These are phyloP conservation scores for Epirrhoe alternata DNA, from an alignment of 2,888 invertebrate species.

Conservation along the genomic window DNA sequence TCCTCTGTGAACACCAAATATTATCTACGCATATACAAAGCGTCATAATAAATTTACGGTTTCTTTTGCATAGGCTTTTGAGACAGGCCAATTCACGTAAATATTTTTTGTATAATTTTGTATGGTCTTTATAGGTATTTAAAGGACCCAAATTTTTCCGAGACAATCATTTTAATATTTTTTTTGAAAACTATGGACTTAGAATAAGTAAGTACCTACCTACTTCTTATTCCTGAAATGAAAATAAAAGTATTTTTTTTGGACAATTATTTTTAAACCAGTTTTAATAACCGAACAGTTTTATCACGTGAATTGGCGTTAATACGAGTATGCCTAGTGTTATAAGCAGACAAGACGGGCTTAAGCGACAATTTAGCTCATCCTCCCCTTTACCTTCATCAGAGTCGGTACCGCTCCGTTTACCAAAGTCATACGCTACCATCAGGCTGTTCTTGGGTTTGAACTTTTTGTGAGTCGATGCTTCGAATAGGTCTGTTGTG, in stretches of 20 bases:
- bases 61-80: neutral
- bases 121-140: no score
- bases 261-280: neutral
- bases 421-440: conserved; percentile 74
- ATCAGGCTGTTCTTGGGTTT: conserved; percentile 67
- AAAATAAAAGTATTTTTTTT: no score
- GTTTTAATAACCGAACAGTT: neutral
- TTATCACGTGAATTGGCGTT: neutral
- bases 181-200: no score
- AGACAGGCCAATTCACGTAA: neutral
- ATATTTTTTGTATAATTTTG: neutral
- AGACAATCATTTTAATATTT: no score
- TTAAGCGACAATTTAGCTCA: conserved; percentile 1
- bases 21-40: conserved; percentile 43
- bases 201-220: no score
- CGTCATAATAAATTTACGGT: conserved; percentile 19
- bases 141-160: no score
- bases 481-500: conserved; percentile 50
- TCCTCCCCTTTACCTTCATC: conserved; percentile 69
- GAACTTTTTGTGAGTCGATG: conserved; percentile 61
- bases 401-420: conserved; percentile 67
- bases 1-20: conserved; percentile 69
- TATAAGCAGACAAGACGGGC: conserved; percentile 8
- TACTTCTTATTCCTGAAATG: no score
- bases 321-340: neutral